Evolutionary conservation across 2,113 vertebrate species (phyloP), one percentile per base, ranked within the genome.

Genomic region (Ceuthmochares aereus): DNA sequence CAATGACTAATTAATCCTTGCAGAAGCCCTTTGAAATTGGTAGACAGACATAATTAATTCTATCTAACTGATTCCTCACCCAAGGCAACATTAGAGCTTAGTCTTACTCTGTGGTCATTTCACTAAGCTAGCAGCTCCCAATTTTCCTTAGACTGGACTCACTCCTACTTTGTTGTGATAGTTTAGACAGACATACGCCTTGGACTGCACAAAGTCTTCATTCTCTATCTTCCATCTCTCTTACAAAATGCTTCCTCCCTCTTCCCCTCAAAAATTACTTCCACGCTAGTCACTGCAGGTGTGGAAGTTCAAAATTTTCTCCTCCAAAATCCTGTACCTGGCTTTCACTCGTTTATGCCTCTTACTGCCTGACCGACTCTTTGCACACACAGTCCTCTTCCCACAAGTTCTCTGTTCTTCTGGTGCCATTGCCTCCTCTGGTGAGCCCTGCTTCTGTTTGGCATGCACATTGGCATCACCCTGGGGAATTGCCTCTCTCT

Each of bases 1-100:
- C 80, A 90, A 90, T 91, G 82, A 62, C 54, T 89, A 83, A 94
- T 88, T 85, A 89, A 89, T 96, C 63, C 45, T 83, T 60, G 73
- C 19, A 74, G 45, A 55, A 54, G 42, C 40, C 23, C 78, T 94
- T 93, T 93, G 58, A 95, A 95, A 96, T 83, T 94, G 58, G 58
- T 89, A 89, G 66, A 64, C n/a, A 77, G 80, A 80, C 6, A 19
- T 91, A 76, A 85, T 88, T 91, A 90, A 85, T 84, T 74, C 63
- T 32, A 58, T 77, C 49, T 86, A 95, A 91, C 62, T 1, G 7
- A 37, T 90, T 91, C 55, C 11, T 85, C 85, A 27, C 58, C 58
- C 30, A 84, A 76, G 74, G 56, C 30, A 81, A 91, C 63, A 77
- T 88, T 88, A 90, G 47, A 85, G 12, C n/a, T 87, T 18, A 45